Base-by-base conservation (phyloP, 2,888 invertebrate species). In the Latrodectus hesperus region DNA sequence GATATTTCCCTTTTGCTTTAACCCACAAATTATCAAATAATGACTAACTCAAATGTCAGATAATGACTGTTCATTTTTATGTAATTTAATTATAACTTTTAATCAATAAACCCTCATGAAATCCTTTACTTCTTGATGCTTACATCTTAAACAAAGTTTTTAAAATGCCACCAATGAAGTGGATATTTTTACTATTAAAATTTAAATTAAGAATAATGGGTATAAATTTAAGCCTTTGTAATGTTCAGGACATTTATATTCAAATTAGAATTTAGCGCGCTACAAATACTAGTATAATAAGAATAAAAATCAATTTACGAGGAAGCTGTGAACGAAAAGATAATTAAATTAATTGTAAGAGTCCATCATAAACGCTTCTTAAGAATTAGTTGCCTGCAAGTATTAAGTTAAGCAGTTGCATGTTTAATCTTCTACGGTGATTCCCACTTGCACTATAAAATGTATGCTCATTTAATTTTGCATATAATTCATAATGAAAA, bases 321-420 rank as follows among this genome's bases (percentile, higher is more conserved):
- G n/a, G 71, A 11, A 38, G 49, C 71, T 49, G 49, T 38, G 71
- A 22, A 38, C 38, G n/a, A 71, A 71, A 38, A 71, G 26, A 71
- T 71, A 38, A 71, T 71, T 71, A 71, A 71, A 71, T 71, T 71
- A 71, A 71, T 71, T 71, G 38, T 71, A 38, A 38, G 71, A 71
- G 71, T 38, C 38, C 71, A n/a, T 14, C 14, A 38, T 71, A 71
- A 71, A 26, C 38, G 38, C 71, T 26, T 22, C 38, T 38, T 38
- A 71, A 71, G 38, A 71, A 71, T 71, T 38, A 38, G 71, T 38
- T 71, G 71, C 70, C 10, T 38, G 70, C 49, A 71, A 71, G 71
- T 71, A n/a, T 71, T 71, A 71, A n/a, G 22, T 38, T 38, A 38
- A 49, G 71, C 38, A 71, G 71, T 38, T 38, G 38, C 71, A 71